Evolutionary conservation across 1,140 invertebrate genomes (phyloP).

Genomic region (Bombus vancouverensis): DNA sequence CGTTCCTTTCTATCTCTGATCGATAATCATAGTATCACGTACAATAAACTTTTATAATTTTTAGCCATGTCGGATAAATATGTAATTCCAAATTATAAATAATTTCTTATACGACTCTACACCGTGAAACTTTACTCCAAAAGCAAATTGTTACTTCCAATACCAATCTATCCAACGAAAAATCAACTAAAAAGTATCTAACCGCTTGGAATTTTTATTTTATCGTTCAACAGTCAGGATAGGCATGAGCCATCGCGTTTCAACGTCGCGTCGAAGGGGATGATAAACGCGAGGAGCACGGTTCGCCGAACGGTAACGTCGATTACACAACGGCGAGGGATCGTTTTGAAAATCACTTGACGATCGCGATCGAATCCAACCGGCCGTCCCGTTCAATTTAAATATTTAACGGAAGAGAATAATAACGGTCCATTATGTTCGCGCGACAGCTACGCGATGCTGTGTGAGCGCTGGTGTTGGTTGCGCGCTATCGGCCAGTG

Average conservation of each 20-base stretch:
- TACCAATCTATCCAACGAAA: accelerated
- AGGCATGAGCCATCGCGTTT: not conserved
- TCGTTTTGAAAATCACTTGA: constrained; percentile 38
- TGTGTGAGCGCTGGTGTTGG: not conserved
- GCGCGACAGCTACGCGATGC: not conserved
- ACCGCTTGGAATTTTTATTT: not conserved
- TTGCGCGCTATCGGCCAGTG: constrained; percentile 49
- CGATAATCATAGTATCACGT: too few relatives aligned
- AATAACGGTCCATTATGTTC: constrained; percentile 50
- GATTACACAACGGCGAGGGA: constrained; percentile 34
- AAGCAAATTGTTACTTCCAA: too few relatives aligned
- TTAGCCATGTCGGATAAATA: too few relatives aligned
- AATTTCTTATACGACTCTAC: too few relatives aligned
- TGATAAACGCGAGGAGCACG: constrained; percentile 12
- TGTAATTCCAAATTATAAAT: too few relatives aligned
- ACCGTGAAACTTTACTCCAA: too few relatives aligned
- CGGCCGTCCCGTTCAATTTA: constrained; percentile 43
- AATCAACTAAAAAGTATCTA: not conserved
- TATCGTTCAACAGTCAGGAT: not conserved
- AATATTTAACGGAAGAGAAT: constrained; percentile 52
- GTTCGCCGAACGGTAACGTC: constrained; percentile 24
- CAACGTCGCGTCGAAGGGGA: not conserved
- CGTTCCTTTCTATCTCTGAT: too few relatives aligned
- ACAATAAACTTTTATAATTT: too few relatives aligned
- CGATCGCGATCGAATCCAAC: constrained; percentile 28